A percentile compares a stretch with the other conserved stretches of the same genome.
phyloP scores from a whole-genome alignment of 2,888 invertebrate genomes.

The Neoitamus cyanurus region DNA sequence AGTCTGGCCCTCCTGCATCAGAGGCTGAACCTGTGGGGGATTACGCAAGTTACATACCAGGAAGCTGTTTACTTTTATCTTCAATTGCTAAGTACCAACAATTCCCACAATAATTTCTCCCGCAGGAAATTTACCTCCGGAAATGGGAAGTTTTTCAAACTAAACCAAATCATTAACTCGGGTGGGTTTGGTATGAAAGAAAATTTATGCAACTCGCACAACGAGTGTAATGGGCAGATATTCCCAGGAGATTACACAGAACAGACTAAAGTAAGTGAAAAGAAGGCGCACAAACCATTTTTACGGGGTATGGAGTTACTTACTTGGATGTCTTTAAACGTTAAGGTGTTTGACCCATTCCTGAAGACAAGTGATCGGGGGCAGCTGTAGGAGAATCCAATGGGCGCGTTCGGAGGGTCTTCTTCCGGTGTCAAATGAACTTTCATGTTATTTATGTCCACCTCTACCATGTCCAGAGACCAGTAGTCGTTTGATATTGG shows the following conservation, averaged over 20 bases:
- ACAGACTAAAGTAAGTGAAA: not conserved
- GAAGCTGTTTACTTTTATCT: not conserved
- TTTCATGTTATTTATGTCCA: constrained; percentile 63
- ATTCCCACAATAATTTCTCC: not conserved
- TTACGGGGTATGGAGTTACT: constrained; percentile 12
- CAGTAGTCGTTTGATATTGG: constrained; percentile 66
- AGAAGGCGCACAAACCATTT: not conserved
- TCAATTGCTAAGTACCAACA: not conserved
- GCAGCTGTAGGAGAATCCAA: constrained; percentile 71
- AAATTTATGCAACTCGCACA: constrained; percentile 12
- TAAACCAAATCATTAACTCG: constrained; percentile 2
- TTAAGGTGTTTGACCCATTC: constrained; percentile 67
- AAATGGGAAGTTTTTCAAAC: not conserved
- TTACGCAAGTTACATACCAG: not conserved
- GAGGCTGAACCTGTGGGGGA: constrained; percentile 68
- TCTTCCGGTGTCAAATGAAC: constrained; percentile 57
- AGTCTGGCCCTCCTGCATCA: constrained; percentile 47
- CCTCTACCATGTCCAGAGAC: constrained; percentile 70
- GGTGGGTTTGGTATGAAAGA: not conserved
- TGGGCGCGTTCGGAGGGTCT: constrained; percentile 67
- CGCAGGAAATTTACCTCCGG: not conserved
- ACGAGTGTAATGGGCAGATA: not conserved
- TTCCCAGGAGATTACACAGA: constrained; percentile 23
- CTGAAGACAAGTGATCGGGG: constrained; percentile 68
- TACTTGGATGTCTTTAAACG: constrained; percentile 70